A percentile compares a stretch with the other conserved stretches of the same genome.
These are phyloP conservation scores for Scolanthus callimorphus DNA, from an alignment of 92 coral and sea anemone species.

Conservation along the genomic window DNA sequence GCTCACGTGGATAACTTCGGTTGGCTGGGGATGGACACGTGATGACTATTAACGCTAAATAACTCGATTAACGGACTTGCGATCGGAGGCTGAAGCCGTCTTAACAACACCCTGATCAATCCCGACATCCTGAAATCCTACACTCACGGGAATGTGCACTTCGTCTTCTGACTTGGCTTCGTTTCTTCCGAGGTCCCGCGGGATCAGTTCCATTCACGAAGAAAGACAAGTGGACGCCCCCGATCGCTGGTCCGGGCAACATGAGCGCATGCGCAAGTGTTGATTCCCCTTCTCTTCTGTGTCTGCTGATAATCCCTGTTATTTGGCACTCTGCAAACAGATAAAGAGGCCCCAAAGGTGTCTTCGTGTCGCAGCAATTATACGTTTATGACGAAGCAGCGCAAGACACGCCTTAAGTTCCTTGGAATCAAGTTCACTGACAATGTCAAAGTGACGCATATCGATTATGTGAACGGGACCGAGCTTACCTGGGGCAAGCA, in stretches of 20 bases:
- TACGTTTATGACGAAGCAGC: constrained; percentile 18
- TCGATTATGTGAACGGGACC: constrained; percentile 22
- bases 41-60: too few relatives aligned
- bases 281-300: neutral
- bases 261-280: neutral
- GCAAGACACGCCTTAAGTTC: constrained; percentile 5
- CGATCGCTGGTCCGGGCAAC: neutral
- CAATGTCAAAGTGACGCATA: constrained; percentile 17
- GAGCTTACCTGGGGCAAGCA: constrained; percentile 25
- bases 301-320: neutral
- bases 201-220: too few relatives aligned
- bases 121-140: too few relatives aligned
- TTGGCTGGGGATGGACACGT: too few relatives aligned
- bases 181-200: too few relatives aligned
- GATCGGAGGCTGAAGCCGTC: too few relatives aligned
- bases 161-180: too few relatives aligned
- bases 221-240: neutral
- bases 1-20: too few relatives aligned
- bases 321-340: constrained; percentile 14
- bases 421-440: constrained; percentile 28
- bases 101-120: too few relatives aligned
- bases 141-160: too few relatives aligned
- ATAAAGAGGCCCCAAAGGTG: constrained; percentile 23
- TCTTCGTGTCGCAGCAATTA: constrained; percentile 19
- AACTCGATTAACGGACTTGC: too few relatives aligned